Percentiles rank a stretch among this genome's conserved stretches.
Evolutionary conservation across 1,140 invertebrate genomes (phyloP).

Genomic region (Trialeurodes vaporariorum): DNA sequence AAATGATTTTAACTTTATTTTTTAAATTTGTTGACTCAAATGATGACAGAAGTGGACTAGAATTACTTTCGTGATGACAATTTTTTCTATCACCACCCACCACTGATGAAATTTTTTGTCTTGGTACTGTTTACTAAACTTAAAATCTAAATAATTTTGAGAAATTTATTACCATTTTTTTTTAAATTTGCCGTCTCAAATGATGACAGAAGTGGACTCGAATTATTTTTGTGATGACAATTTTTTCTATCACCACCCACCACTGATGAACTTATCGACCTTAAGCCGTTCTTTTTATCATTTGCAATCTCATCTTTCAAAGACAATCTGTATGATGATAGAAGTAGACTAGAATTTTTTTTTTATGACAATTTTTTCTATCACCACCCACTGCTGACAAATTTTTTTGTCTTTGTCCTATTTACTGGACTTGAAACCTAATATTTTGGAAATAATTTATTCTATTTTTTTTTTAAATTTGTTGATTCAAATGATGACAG

Average conservation of each 20-base stretch:
- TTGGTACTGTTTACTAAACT: too few relatives aligned
- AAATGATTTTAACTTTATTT: constrained; percentile 17
- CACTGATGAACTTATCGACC: constrained; percentile 10
- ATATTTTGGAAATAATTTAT: too few relatives aligned
- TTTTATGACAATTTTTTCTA: not conserved
- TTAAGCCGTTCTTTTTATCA: not conserved
- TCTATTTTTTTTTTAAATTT: too few relatives aligned
- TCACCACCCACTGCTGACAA: constrained; percentile 21
- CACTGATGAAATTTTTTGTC: too few relatives aligned
- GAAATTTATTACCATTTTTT: not conserved
- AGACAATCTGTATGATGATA: too few relatives aligned
- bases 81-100: constrained; percentile 19
- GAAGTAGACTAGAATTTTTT: not conserved
- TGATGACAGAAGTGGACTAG: not conserved
- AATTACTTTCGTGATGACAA: not conserved
- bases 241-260: constrained; percentile 21
- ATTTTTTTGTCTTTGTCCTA: too few relatives aligned
- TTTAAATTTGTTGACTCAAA: too few relatives aligned
- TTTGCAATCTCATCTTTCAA: not conserved
- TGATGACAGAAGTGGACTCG: constrained; percentile 10
- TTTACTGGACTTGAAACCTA: too few relatives aligned
- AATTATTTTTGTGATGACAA: constrained; percentile 9
- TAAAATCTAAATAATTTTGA: too few relatives aligned
- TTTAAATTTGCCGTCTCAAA: not conserved
- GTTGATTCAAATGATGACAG: too few relatives aligned